Evolutionary conservation across 1,140 invertebrate species (phyloP), one percentile per base, ranked within the genome.

Genomic region (Anoplophora glabripennis): DNA sequence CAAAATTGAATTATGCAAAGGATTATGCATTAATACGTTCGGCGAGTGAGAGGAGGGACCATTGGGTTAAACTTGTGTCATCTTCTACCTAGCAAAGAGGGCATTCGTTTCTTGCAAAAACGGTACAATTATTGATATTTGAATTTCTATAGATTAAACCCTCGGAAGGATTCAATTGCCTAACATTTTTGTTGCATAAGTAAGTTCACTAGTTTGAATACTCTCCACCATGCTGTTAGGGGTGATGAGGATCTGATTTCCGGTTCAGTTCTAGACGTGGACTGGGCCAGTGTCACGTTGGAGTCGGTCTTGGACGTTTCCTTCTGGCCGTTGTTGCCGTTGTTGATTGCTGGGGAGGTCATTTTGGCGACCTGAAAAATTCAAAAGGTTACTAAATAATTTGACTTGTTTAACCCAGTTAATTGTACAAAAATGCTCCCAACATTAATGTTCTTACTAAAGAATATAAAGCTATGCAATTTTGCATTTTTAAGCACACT

Each of bases 131-230:
- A n/a, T 21, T 38, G 21, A n/a, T 33, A 38, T 52, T 28, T 28
- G 5, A 28, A 28, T 51, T 41, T 42, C 33, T 14, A 40, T 36
- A 48, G 21, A 28, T 28, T 28, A 28, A 28, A 28, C 5, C 21
- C 21, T 40, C 3, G 5, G 21, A 5, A 28, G 21, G 21, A 54
- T 69, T 5, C 21, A 28, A 28, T 28, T 28, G 21, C 21, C 61
- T 78, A 83, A 73, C 81, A 83, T 48, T 80, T 79, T 66, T 80
- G 80, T 59, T 81, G 78, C 76, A 79, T 81, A 67, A 83, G 76
- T 46, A 81, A 71, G 64, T 80, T 78, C 9, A 79, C 80, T 15
- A 82, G 71, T 69, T 80, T 81, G 61, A 81, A 83, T 47, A 83
- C 77, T 42, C 81, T 71, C 63, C 80, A 75, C 77, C 78, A 81